Percentiles rank a stretch among this genome's conserved stretches.
phyloP scores from a whole-genome alignment of 1,140 invertebrate species.

The Brachionus angularis region DNA sequence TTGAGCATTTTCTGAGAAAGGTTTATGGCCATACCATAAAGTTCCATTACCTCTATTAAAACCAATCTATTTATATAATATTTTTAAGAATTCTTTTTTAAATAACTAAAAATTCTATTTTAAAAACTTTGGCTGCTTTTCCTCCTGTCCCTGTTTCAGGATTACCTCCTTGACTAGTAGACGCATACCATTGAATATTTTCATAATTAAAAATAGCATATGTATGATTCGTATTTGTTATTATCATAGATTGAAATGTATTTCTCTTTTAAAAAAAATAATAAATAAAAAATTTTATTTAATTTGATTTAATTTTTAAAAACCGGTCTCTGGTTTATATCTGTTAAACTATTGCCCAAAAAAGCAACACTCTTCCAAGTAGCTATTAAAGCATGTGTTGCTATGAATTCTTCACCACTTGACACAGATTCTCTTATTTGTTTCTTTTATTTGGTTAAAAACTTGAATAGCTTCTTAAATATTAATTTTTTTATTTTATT shows the following conservation, averaged over 20 bases:
- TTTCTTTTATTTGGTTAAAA: constrained; percentile 2
- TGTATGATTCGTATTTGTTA: constrained; percentile 73
- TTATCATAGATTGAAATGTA: constrained; percentile 84
- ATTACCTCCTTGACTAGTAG: constrained; percentile 65
- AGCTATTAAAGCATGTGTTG: constrained; percentile 79
- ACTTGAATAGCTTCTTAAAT: not conserved
- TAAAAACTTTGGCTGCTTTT: constrained; percentile 27
- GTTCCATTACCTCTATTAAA: constrained; percentile 96
- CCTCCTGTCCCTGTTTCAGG: constrained; percentile 40
- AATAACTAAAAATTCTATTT: not conserved
- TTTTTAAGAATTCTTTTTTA: constrained; percentile 40
- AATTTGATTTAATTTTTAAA: not conserved
- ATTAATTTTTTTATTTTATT: not conserved
- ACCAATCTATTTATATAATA: constrained; percentile 80
- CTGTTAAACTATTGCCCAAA: constrained; percentile 60
- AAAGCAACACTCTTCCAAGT: constrained; percentile 95
- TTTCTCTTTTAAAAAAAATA: constrained; percentile 68
- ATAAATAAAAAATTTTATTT: not conserved
- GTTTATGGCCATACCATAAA: constrained; percentile 63
- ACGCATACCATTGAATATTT: constrained; percentile 81
- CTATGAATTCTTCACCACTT: constrained; percentile 77
- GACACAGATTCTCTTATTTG: constrained; percentile 40
- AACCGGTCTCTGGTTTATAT: constrained; percentile 64
- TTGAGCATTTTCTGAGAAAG: constrained; percentile 41
- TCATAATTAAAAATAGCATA: constrained; percentile 90